phyloP scores from a whole-genome alignment of 2,113 vertebrate genomes.

The Strigops habroptila region DNA sequence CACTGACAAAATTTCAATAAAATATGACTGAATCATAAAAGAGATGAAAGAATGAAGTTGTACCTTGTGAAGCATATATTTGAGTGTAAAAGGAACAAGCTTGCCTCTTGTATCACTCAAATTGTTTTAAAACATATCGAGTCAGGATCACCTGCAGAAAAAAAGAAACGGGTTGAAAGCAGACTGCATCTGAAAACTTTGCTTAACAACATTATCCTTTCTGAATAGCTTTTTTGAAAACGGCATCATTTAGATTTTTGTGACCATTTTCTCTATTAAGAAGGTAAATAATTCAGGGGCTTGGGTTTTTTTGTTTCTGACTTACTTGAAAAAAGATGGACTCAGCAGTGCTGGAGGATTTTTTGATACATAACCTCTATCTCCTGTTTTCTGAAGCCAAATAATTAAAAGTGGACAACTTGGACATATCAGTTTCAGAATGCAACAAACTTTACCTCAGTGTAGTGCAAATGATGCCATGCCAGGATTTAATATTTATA shows the following conservation, averaged over 20 bases:
- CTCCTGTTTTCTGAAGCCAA: not conserved
- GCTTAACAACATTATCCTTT: not conserved
- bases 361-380: not conserved
- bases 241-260: not conserved
- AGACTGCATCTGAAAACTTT: not conserved
- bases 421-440: not conserved
- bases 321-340: not conserved
- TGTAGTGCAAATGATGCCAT: not conserved
- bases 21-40: conserved; percentile 10
- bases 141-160: not conserved
- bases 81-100: conserved; percentile 9
- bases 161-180: not conserved
- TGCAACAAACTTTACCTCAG: not conserved
- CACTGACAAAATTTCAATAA: conserved; percentile 32
- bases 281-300: not conserved
- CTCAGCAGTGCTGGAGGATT: not conserved
- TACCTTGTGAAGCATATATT: conserved; percentile 3
- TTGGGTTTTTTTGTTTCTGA: not conserved
- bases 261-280: conserved; percentile 17
- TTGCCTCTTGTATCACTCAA: not conserved
- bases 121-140: conserved; percentile 26
- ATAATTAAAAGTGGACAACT: not conserved
- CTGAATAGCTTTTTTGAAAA: not conserved
- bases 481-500: not conserved
- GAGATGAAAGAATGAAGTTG: conserved; percentile 23